These are phyloP conservation scores for Tetranychus cinnabarinus DNA, from an alignment of 1,140 invertebrate genomes.

Conservation along the genomic window DNA sequence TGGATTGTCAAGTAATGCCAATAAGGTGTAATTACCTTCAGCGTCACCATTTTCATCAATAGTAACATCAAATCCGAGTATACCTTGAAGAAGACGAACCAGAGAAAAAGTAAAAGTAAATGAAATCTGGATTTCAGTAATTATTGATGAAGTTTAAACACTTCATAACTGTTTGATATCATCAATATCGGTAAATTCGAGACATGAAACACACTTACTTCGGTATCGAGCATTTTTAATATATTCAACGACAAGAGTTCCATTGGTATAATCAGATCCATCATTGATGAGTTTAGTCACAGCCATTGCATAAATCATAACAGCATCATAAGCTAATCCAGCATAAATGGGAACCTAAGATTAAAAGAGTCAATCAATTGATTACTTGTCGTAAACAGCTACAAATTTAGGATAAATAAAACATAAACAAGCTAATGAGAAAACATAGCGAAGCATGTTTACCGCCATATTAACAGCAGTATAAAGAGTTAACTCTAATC, in stretches of 20 bases:
- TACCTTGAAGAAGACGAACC: slow-evolving; percentile 18
- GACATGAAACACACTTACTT: background rate
- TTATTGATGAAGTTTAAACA: too few relatives aligned
- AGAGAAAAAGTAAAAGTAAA: background rate
- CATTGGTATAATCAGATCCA: slow-evolving; percentile 41
- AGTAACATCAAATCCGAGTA: slow-evolving; percentile 37
- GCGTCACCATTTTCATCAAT: slow-evolving; percentile 65
- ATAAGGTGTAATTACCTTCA: slow-evolving; percentile 66
- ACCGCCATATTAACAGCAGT: too few relatives aligned
- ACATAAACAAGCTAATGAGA: too few relatives aligned
- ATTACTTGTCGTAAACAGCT: too few relatives aligned
- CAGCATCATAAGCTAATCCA: slow-evolving; percentile 62
- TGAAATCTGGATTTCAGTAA: too few relatives aligned
- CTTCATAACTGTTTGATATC: too few relatives aligned
- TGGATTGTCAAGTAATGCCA: slow-evolving; percentile 24
- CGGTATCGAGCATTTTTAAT: slow-evolving; percentile 43
- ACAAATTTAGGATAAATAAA: too few relatives aligned
- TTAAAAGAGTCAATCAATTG: background rate
- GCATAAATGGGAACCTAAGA: slow-evolving; percentile 54
- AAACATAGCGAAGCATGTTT: too few relatives aligned
- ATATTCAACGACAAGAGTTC: slow-evolving; percentile 37
- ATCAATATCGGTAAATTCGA: too few relatives aligned
- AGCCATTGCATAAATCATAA: slow-evolving; percentile 56
- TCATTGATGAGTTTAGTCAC: slow-evolving; percentile 39
- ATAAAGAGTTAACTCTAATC: too few relatives aligned